Base-by-base conservation (phyloP, 2,888 invertebrate species). In the Camptogramma bilineatum region DNA sequence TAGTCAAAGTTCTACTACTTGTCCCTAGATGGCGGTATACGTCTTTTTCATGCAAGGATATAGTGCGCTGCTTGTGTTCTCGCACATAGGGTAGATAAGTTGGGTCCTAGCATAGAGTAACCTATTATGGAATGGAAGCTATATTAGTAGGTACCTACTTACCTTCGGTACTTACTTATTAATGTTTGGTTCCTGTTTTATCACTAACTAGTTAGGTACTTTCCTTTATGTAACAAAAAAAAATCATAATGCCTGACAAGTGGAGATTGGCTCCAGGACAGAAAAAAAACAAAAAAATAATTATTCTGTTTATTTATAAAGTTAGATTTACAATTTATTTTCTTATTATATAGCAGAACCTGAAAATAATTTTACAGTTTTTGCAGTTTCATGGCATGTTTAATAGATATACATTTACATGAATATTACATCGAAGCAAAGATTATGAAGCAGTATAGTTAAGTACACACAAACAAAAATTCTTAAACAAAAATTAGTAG, bases 241-340 rank as follows among this genome's bases (percentile, higher is more conserved):
- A n/a, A n/a, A n/a, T n/a, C n/a, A n/a, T n/a, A n/a, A n/a, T n/a
- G n/a, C n/a, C n/a, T n/a, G n/a, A n/a, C n/a, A n/a, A n/a, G n/a
- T n/a, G n/a, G n/a, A n/a, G n/a, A 8, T 28, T 28, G 28, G 28
- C 2, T 16, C 16, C 16, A 17, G 39, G 1, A 24, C 5, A 3
- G 24, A 10, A 57, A 50, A 28, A 58, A 58, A 42, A 57, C 24
- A 16, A 24, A 16, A 42, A 42, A 16, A 48, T 34, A 58, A 62
- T 68, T 72, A 74, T 56, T 59, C 51, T 53, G 48, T 72, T 63
- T 55, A 70, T 66, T 73, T 73, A 68, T 64, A 71, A 62, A 66
- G 70, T 71, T 78, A 77, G 74, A 73, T 71, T 79, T 74, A 76
- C 74, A 79, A 71, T 74, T 39, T 39, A 39, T 39, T 39, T 34